Conservation (phyloP, 2,888 invertebrate genomes). For the Drosophila lutescens region DNA sequence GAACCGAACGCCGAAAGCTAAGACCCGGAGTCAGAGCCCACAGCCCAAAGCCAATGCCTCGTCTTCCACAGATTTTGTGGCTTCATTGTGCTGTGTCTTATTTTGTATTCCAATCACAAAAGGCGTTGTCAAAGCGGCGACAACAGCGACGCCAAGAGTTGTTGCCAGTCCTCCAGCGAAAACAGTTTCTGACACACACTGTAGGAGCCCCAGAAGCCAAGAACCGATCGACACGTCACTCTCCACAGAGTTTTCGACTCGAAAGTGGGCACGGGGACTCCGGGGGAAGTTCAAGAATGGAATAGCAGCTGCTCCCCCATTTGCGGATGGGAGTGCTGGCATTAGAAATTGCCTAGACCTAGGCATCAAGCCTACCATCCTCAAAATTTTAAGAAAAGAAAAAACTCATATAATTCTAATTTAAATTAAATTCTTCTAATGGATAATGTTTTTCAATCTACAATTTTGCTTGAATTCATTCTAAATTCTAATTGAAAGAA, state of each 20-base stretch:
- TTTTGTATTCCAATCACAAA: constrained; percentile 80
- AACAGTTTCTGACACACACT: constrained; percentile 41
- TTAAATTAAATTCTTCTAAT: no score
- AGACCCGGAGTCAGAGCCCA: neutral
- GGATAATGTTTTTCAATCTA: no score
- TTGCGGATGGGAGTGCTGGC: constrained; percentile 14
- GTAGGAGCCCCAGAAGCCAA: constrained; percentile 53
- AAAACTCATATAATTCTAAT: neutral
- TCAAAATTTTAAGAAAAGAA: neutral
- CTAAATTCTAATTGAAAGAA: no score
- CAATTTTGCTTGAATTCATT: no score
- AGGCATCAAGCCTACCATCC: neutral
- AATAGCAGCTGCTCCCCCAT: constrained; percentile 17
- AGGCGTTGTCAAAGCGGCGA: constrained; percentile 76
- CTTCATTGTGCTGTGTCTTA: constrained; percentile 54
- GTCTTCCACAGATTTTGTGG: constrained; percentile 63
- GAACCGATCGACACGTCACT: constrained; percentile 72
- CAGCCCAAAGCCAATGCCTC: constrained; percentile 13
- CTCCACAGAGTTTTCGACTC: constrained; percentile 7
- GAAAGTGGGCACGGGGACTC: neutral
- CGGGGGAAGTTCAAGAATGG: neutral
- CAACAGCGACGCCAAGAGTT: constrained; percentile 79
- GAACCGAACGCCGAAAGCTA: neutral
- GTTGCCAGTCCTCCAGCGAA: constrained; percentile 55
- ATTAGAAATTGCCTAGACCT: constrained; percentile 16